These are phyloP conservation scores for Mamestra configurata DNA, from an alignment of 1,140 invertebrate species.

Conservation along the genomic window DNA sequence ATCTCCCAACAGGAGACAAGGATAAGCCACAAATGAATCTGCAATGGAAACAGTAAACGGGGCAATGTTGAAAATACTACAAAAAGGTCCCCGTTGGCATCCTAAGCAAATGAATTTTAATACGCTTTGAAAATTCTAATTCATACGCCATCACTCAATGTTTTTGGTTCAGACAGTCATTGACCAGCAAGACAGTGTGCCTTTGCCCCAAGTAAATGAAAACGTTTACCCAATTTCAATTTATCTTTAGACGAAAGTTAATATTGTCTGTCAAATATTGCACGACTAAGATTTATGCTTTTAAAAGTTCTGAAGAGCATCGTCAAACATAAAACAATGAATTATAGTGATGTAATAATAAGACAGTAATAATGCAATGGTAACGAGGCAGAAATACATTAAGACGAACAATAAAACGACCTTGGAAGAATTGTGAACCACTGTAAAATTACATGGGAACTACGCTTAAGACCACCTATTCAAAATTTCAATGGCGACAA, in stretches of 20 bases:
- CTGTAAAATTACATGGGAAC: constrained; percentile 36
- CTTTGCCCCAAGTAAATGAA: constrained; percentile 23
- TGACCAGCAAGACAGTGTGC: background rate
- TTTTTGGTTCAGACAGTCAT: constrained; percentile 30
- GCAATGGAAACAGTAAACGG: constrained; percentile 32
- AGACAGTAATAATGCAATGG: constrained; percentile 18
- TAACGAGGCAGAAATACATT: constrained; percentile 26
- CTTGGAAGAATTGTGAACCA: constrained; percentile 31
- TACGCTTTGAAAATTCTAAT: constrained; percentile 22
- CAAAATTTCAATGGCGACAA: constrained; percentile 34
- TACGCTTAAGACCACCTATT: constrained; percentile 13
- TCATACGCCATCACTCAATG: background rate
- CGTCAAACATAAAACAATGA: background rate
- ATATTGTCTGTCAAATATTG: constrained; percentile 32
- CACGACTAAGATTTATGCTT: background rate
- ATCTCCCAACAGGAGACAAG: background rate
- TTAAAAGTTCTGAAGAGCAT: background rate
- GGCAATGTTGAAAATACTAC: constrained; percentile 6
- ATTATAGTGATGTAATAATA: background rate
- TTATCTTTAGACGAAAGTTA: constrained; percentile 15
- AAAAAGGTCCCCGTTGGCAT: constrained; percentile 2
- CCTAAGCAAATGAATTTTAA: constrained; percentile 30
- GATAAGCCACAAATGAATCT: constrained; percentile 28
- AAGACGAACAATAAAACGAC: constrained; percentile 35
- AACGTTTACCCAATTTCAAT: constrained; percentile 26